A percentile compares a stretch with the other conserved stretches of the same genome.
Conservation (phyloP, 2,797 vertebrate species). For the Diglossa cyanea region DNA sequence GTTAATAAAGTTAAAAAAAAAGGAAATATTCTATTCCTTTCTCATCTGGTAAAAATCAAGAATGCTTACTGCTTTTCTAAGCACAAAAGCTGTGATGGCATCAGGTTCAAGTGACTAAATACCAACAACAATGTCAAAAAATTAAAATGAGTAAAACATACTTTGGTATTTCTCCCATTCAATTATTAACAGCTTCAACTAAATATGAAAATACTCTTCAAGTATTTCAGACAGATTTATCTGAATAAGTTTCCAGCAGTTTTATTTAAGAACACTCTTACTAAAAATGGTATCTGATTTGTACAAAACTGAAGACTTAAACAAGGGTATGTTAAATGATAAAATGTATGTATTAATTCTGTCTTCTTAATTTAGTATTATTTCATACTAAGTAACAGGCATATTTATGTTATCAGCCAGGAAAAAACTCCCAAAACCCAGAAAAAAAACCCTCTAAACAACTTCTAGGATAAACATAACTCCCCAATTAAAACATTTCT, state of each 20-base stretch:
- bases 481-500: background rate
- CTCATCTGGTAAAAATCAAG: background rate
- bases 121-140: background rate
- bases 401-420: background rate
- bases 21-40: background rate
- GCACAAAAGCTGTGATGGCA: background rate
- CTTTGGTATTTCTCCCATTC: background rate
- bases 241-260: background rate
- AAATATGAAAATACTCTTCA: background rate
- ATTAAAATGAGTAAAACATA: background rate
- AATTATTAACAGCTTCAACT: background rate
- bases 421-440: background rate
- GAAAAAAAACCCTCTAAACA: accelerated
- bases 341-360: background rate
- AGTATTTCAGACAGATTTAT: background rate
- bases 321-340: background rate
- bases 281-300: background rate
- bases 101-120: background rate
- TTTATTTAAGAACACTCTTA: background rate
- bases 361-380: background rate
- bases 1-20: background rate
- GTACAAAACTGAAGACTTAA: background rate
- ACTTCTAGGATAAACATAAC: background rate
- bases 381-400: background rate
- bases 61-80: background rate